Base-by-base conservation (phyloP, 2,113 vertebrate genomes). In the Elaphurus davidianus region DNA sequence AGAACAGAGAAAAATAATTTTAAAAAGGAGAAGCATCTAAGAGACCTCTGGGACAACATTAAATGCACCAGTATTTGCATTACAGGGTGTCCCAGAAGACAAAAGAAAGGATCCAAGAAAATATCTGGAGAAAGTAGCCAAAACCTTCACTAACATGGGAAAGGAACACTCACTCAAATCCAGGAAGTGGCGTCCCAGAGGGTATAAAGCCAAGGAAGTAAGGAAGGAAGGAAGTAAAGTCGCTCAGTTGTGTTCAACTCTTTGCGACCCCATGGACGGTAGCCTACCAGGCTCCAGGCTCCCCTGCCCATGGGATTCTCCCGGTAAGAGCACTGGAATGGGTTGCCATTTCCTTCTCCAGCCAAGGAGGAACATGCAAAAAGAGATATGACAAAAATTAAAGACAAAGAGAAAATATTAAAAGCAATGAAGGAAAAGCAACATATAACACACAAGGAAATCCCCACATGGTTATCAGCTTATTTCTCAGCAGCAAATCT, bases 211-310 rank as follows among this genome's bases (percentile, higher is more conserved):
- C 33, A 57, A 57, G 55, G 2, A 33, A 64, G 62, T 7, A 57
- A 57, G 55, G 1, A 67, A 67, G 62, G 0, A 17, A 64, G 15
- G 0, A 4, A 64, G 33, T n/a, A 33, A 64, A 64, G 33, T 64
- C 1, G 0, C 16, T 64, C 33, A 64, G 62, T 2, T 67, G 64
- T 67, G 16, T n/a, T n/a, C 0, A 17, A 67, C 3, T 67, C 33
- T 64, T 17, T 67, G 62, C 0, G 2, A 67, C 16, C 62, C 8
- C 4, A 1, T n/a, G 62, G 33, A 67, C 2, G 1, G 33, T 2
- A 67, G 62, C 16, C 62, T 19, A 67, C 62, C 62, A 67, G 62
- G 33, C 33, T 67, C 62, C 62, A 67, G 62, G 16, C 62, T 19
- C n/a, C 62, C 62, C 62, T 67, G 62, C n/a, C 62, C 2, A 4